Conservation (phyloP, 2,888 invertebrate genomes). For the Metopia argyrocephala region DNA sequence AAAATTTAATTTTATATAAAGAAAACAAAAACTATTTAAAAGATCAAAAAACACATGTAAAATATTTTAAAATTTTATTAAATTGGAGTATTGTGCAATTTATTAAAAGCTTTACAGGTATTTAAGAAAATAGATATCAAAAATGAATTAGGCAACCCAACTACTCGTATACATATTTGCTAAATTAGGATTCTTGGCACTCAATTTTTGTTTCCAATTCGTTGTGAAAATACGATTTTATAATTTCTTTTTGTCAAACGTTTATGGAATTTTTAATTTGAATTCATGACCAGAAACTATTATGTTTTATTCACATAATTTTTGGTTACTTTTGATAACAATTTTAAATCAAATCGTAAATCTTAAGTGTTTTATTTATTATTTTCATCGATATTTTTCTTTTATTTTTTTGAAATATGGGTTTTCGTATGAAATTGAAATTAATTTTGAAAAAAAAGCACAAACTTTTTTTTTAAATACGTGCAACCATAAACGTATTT, state of each 20-base stretch:
- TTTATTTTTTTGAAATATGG: neutral
- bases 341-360: neutral
- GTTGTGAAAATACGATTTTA: neutral
- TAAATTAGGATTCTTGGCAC: no score
- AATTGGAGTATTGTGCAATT: no score
- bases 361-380: neutral
- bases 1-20: no score
- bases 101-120: no score
- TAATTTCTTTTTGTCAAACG: neutral
- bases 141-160: no score
- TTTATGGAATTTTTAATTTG: slow-evolving; percentile 21
- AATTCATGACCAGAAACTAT: neutral
- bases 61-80: no score
- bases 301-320: slow-evolving; percentile 1
- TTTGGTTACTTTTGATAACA: neutral
- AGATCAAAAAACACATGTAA: no score
- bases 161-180: no score
- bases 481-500: slow-evolving; percentile 24
- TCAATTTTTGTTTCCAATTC: no score
- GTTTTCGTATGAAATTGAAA: slow-evolving; percentile 28
- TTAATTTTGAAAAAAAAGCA: neutral
- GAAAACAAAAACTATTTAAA: no score
- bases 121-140: no score
- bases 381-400: neutral
- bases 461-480: neutral